Conservation (phyloP, 1,140 invertebrate species). For the Paracyclopina nana region DNA sequence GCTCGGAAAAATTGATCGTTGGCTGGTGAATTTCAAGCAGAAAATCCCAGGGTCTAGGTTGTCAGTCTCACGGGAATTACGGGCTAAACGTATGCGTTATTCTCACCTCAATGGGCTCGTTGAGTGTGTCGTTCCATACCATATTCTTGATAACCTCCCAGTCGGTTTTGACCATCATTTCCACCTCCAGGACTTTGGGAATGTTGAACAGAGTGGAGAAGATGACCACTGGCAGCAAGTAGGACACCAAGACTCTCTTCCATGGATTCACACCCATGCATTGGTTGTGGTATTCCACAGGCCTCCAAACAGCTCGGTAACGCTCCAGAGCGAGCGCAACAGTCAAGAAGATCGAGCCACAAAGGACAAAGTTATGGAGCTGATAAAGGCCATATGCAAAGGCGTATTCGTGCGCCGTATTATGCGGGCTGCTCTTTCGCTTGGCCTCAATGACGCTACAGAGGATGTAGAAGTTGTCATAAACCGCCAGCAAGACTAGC, state of each 20-base stretch:
- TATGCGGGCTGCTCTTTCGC: not conserved
- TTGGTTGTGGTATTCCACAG: constrained; percentile 11
- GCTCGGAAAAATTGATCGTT: no score
- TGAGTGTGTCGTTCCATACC: no score
- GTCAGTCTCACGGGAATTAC: no score
- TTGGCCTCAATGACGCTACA: constrained; percentile 2
- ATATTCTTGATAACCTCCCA: no score
- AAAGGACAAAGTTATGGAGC: constrained; percentile 9
- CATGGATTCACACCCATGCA: constrained; percentile 2
- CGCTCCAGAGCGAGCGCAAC: constrained; percentile 2
- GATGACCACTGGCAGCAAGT: constrained; percentile 7
- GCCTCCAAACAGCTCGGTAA: constrained; percentile 9
- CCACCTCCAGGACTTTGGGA: constrained; percentile 3
- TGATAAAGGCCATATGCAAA: constrained; percentile 6
- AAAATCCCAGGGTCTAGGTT: no score
- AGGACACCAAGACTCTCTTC: constrained; percentile 2
- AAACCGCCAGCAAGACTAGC: constrained; percentile 7
- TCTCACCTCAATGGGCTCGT: no score
- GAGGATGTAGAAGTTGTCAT: constrained; percentile 8
- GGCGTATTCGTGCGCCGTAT: constrained; percentile 4
- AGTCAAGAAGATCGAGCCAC: constrained; percentile 3
- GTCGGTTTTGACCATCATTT: constrained; percentile 1
- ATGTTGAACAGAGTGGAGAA: constrained; percentile 9
- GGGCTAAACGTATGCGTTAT: no score
- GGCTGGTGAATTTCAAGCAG: no score